phyloP scores from a whole-genome alignment of 1,140 invertebrate genomes.

The Mactra quadrangularis region DNA sequence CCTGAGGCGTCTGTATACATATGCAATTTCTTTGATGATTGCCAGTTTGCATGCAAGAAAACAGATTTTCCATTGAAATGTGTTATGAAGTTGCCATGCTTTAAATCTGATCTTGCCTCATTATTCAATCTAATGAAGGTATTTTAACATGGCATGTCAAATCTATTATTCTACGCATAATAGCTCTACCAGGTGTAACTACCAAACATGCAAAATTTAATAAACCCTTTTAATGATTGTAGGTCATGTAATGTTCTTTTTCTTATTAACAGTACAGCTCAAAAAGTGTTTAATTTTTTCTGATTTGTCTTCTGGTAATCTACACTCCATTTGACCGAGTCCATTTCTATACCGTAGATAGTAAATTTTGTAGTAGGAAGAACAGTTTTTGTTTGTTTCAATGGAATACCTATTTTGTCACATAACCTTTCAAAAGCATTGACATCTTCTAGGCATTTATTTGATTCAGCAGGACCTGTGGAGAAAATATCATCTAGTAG shows the following conservation, averaged over 20 bases:
- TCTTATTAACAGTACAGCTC: neutral
- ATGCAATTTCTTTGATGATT: constrained; percentile 16
- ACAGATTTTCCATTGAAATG: constrained; percentile 55
- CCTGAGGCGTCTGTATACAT: constrained; percentile 51
- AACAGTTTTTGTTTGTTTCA: constrained; percentile 34
- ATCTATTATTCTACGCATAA: neutral
- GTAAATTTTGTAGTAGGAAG: neutral
- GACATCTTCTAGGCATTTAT: constrained; percentile 1
- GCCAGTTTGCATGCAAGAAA: neutral
- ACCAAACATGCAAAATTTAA: constrained; percentile 44
- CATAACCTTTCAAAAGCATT: neutral
- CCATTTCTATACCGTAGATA: constrained; percentile 11
- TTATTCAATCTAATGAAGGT: too few species aligned
- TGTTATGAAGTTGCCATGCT: neutral
- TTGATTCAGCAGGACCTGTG: constrained; percentile 3
- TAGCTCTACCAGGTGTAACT: constrained; percentile 9
- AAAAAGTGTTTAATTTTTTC: neutral
- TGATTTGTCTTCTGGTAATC: constrained; percentile 14
- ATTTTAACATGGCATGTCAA: neutral
- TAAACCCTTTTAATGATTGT: constrained; percentile 23
- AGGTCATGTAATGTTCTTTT: constrained; percentile 17
- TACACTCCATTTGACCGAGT: constrained; percentile 1
- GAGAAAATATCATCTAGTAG: constrained; percentile 62
- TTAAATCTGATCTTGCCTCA: neutral
- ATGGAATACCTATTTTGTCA: constrained; percentile 14